Conservation (phyloP, 2,888 invertebrate species). For the Dermolepida albohirtum region DNA sequence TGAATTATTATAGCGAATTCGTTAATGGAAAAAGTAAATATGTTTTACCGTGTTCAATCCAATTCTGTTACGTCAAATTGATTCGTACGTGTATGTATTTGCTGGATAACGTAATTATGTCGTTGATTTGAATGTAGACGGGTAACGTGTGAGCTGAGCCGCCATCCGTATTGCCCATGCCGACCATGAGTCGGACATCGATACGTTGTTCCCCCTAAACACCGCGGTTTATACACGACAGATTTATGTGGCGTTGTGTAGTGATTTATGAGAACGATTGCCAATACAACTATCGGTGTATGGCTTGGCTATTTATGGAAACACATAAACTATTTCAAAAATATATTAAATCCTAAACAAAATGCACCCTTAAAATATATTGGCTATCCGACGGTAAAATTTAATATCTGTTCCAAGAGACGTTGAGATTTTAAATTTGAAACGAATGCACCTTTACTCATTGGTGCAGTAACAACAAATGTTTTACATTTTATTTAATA, state of each 20-base stretch:
- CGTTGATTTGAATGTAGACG: conserved; percentile 18
- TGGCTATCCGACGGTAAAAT: no score
- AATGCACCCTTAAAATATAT: no score
- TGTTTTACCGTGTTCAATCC: background rate
- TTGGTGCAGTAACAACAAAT: no score
- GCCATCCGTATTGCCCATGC: no score
- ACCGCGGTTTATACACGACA: conserved; percentile 43
- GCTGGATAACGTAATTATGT: conserved; percentile 24
- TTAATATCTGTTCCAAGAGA: no score
- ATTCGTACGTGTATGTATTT: conserved; percentile 6
- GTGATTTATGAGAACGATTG: conserved; percentile 45
- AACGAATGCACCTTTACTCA: no score
- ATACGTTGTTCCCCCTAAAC: conserved; percentile 12
- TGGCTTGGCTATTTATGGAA: conserved; percentile 36
- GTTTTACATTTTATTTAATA: no score
- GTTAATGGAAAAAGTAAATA: no score
- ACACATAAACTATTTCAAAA: conserved; percentile 36
- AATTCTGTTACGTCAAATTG: conserved; percentile 11
- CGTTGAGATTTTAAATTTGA: no score
- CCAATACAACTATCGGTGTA: conserved; percentile 35
- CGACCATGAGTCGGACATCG: background rate
- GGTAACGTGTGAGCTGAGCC: no score
- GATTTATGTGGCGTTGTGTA: conserved; percentile 45
- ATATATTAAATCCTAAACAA: background rate
- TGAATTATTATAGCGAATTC: no score